Conservation (phyloP, 2,113 vertebrate genomes). For the Eulemur macaco region DNA sequence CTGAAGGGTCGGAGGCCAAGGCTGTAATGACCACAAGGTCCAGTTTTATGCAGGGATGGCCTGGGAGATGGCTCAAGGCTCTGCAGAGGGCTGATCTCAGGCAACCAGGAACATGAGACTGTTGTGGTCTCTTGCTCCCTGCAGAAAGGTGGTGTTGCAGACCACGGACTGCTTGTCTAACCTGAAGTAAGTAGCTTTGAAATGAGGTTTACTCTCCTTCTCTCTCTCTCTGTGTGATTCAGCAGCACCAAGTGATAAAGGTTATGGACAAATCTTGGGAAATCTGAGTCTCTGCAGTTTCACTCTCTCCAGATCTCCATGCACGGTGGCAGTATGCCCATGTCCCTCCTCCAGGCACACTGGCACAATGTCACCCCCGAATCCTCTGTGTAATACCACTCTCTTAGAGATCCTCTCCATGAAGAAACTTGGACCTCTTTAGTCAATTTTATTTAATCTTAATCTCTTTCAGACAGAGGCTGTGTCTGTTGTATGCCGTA, state of each 20-base stretch:
- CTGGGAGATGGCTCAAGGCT: neutral
- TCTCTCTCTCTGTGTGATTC: neutral
- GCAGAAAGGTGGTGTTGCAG: neutral
- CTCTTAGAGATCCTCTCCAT: neutral
- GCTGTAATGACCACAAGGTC: neutral
- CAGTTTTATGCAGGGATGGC: too few relatives aligned
- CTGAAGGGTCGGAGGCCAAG: neutral
- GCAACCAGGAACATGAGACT: neutral
- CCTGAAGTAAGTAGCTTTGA: neutral
- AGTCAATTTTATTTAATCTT: constrained; percentile 12
- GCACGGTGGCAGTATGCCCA: rapidly evolving
- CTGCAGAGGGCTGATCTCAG: neutral
- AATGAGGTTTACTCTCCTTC: neutral
- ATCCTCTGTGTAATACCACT: neutral
- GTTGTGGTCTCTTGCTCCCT: neutral
- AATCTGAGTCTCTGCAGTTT: neutral
- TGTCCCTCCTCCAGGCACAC: rapidly evolving
- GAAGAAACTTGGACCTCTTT: neutral
- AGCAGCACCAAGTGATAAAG: neutral
- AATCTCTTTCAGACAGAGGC: constrained; percentile 50
- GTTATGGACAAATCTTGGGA: neutral
- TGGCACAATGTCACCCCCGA: neutral
- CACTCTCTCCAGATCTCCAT: neutral
- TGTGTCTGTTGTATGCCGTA: neutral
- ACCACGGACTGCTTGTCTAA: neutral